Evolutionary conservation across 1,140 invertebrate genomes (phyloP), one percentile per base, ranked within the genome.

Genomic region (Onthophagus taurus): DNA sequence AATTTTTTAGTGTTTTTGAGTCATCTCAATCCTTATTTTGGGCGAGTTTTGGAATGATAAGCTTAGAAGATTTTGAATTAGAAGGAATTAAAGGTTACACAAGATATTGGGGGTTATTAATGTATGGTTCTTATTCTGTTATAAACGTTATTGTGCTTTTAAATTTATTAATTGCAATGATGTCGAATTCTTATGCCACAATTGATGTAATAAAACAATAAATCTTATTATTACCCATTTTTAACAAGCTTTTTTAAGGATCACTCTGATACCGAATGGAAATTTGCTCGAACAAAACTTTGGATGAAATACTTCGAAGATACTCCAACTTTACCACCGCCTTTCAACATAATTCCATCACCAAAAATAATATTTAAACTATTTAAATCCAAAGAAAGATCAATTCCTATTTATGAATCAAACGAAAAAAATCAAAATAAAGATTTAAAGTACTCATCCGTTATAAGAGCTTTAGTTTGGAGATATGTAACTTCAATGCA

Each of bases 231-330:
- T 42, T 34, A 14, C 36, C 43, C n/a, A 42, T 11, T 16, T 31
- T 23, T 35, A 19, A 35, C 36, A 34, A 31, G 42, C 33, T 33
- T 52, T 48, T 26, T 19, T 26, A 17, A 88, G 84, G 79, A 85
- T 65, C 83, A 86, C 59, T 79, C 85, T 0, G 87, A 91, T 59
- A 81, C 78, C 0, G 88, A 91, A 66, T 92, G 89, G 89, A 93
- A 93, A 66, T 93, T 92, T 63, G 89, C 89, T 0, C 67, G 89
- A 37, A 85, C 82, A 20, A 86, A 85, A 62, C 60, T 93, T 3
- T 92, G 88, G 88, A 81, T 92, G 72, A 87, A 83, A 51, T 93
- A 88, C 61, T 93, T 93, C 66, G 89, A 92, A 58, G 84, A 91
- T 55, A 81, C 79, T 16, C 77, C 78, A 3, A 92, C 89, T 0